Evolutionary conservation across 2,888 invertebrate species (phyloP).

Genomic region (Rhagophthalmus giganteus): DNA sequence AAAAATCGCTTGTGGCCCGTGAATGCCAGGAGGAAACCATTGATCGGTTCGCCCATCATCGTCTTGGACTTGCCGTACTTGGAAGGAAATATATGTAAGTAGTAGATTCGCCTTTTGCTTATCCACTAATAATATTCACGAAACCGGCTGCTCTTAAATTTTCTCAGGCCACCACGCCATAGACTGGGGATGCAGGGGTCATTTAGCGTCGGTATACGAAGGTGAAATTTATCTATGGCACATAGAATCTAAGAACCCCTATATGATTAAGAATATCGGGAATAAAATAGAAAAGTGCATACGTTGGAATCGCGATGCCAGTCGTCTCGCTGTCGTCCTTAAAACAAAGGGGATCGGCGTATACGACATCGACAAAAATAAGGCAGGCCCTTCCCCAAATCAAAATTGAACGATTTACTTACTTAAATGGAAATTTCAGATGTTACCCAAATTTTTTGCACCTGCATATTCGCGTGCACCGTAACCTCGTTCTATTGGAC

Average conservation of each 20-base stretch:
- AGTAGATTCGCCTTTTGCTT: not conserved
- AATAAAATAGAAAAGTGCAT: conserved; percentile 30
- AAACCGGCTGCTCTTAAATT: conserved; percentile 5
- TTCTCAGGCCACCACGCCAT: conserved; percentile 35
- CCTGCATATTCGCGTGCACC: not conserved
- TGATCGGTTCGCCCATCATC: conserved; percentile 34
- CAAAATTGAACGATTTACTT: not conserved
- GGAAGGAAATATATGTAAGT: conserved; percentile 30
- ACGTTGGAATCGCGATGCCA: conserved; percentile 35
- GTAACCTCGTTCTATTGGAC: conserved; percentile 1
- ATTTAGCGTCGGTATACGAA: conserved; percentile 37
- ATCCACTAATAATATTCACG: not conserved
- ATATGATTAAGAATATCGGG: conserved; percentile 18
- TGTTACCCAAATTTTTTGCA: not conserved
- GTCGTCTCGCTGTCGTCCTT: conserved; percentile 30
- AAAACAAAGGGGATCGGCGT: conserved; percentile 21
- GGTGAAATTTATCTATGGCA: conserved; percentile 38
- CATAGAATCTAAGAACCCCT: conserved; percentile 28
- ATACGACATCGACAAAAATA: conserved; percentile 31
- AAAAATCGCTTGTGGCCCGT: conserved; percentile 34
- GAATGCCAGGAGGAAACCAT: conserved; percentile 33
- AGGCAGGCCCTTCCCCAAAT: conserved; percentile 15
- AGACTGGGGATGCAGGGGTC: conserved; percentile 38
- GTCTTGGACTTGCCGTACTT: conserved; percentile 41
- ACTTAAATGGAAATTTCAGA: not conserved